phyloP scores from a whole-genome alignment of 2,797 vertebrate genomes.

The Chaunax sp. region DNA sequence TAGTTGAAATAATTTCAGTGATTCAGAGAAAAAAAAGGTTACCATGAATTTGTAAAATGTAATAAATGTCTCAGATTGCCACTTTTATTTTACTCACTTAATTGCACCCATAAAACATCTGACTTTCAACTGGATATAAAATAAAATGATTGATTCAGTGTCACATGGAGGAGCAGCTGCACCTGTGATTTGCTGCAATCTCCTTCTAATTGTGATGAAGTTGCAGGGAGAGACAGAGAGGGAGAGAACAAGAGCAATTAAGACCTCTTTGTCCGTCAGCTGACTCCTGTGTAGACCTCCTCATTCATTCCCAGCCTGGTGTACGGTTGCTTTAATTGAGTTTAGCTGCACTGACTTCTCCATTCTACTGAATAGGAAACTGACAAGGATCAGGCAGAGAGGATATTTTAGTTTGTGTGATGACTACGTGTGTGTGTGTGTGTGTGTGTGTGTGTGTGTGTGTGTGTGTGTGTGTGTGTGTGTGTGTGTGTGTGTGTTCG shows the following conservation, averaged over 20 bases:
- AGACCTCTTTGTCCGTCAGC: conserved; percentile 60
- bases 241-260: conserved; percentile 53
- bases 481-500: conserved; percentile 18
- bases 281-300: conserved; percentile 32
- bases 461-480: conserved; percentile 15
- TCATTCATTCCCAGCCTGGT: conserved; percentile 28
- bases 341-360: conserved; percentile 43
- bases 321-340: conserved; percentile 57
- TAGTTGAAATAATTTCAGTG: background rate
- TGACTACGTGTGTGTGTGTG: conserved; percentile 6
- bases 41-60: background rate
- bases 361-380: conserved; percentile 10
- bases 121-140: conserved; percentile 14
- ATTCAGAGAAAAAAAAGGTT: background rate
- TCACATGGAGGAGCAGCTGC: conserved; percentile 34
- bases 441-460: conserved; percentile 19
- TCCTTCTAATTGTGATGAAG: conserved; percentile 54
- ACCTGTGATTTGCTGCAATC: conserved; percentile 55
- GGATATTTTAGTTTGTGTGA: conserved; percentile 9
- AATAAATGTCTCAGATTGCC: conserved; percentile 16
- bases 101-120: conserved; percentile 23
- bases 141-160: conserved; percentile 22
- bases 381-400: conserved; percentile 6
- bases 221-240: conserved; percentile 28
- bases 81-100: conserved; percentile 22